Conservation (phyloP, 2,888 invertebrate species). For the Selenia dentaria region DNA sequence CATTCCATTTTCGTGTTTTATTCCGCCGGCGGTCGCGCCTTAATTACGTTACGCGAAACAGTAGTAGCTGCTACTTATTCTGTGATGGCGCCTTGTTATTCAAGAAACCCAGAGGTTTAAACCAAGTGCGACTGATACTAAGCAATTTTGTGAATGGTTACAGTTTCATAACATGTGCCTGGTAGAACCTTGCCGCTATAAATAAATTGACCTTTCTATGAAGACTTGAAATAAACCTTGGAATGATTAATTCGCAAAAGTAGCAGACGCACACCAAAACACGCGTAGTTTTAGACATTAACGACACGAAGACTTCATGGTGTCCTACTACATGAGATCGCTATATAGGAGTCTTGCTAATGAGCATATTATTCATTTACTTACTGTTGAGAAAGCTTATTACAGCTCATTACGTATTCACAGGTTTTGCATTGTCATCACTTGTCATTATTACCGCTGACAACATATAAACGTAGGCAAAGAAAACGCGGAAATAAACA, state of each 20-base stretch:
- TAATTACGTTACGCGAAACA: constrained; percentile 84
- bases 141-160: constrained; percentile 7
- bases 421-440: constrained; percentile 46
- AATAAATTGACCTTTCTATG: too few relatives aligned
- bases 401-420: constrained; percentile 21
- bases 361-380: too few relatives aligned
- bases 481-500: constrained; percentile 64
- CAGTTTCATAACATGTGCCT: too few relatives aligned
- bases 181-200: too few relatives aligned
- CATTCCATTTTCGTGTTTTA: constrained; percentile 85
- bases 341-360: too few relatives aligned
- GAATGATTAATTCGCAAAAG: too few relatives aligned
- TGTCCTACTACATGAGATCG: neutral
- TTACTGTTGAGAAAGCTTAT: constrained; percentile 17
- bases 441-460: constrained; percentile 48
- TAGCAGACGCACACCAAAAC: too few relatives aligned
- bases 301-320: too few relatives aligned
- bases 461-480: constrained; percentile 38
- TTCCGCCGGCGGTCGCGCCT: constrained; percentile 83
- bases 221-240: too few relatives aligned
- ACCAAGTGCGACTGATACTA: constrained; percentile 58
- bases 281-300: too few relatives aligned
- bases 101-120: constrained; percentile 48
- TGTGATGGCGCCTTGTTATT: constrained; percentile 47
- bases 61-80: constrained; percentile 14